These are phyloP conservation scores for Halichoerus grypus DNA, from an alignment of 2,113 vertebrate genomes.

Conservation along the genomic window DNA sequence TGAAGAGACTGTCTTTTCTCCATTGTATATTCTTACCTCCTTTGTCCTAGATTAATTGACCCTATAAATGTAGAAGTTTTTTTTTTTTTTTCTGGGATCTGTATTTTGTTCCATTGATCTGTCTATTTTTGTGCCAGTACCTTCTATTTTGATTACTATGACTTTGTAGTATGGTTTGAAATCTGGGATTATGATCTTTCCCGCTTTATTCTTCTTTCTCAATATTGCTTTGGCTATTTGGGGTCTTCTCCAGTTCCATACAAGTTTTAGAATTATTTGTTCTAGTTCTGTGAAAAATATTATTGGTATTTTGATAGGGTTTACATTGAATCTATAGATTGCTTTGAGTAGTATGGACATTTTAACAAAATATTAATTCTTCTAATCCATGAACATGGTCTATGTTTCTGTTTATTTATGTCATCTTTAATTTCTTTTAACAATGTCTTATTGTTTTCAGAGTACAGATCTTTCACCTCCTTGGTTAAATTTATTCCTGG, in stretches of 20 bases:
- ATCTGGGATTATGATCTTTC: not conserved
- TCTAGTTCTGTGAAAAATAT: not conserved
- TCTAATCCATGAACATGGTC: not conserved
- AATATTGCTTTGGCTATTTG: not conserved
- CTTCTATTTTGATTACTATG: not conserved
- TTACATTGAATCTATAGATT: not conserved
- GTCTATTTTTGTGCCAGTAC: not conserved
- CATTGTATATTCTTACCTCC: not conserved
- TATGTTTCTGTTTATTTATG: not conserved
- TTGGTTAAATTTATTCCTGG: not conserved
- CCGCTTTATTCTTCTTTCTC: not conserved
- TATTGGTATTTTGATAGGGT: not conserved
- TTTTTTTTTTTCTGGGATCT: not conserved
- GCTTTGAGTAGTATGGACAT: not conserved
- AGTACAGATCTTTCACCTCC: not conserved
- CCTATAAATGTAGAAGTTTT: not conserved
- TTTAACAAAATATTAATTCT: not conserved
- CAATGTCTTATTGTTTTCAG: not conserved
- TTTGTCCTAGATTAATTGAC: not conserved
- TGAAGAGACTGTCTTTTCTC: not conserved
- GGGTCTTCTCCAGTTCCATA: not conserved
- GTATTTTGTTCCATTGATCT: not conserved
- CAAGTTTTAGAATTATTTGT: not conserved
- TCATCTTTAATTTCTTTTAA: not conserved
- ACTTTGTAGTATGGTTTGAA: not conserved